A percentile compares a stretch with the other conserved stretches of the same genome.
Conservation (phyloP, 2,113 vertebrate species). For the Microcebus tavaratra region DNA sequence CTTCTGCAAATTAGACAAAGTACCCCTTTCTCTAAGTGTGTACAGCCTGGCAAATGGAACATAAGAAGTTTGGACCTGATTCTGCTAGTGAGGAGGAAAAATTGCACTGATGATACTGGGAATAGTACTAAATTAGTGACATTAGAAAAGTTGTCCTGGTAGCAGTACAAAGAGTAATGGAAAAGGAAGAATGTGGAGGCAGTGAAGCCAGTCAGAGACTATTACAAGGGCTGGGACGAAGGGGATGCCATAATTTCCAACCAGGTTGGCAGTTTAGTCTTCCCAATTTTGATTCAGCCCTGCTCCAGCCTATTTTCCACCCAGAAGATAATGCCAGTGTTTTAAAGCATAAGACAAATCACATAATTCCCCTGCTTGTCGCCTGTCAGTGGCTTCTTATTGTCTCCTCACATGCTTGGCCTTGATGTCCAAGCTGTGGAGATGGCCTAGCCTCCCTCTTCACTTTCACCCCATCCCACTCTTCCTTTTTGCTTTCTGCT, state of each 20-base stretch:
- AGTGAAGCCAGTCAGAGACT: neutral
- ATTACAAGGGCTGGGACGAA: neutral
- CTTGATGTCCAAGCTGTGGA: neutral
- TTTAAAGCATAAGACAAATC: neutral
- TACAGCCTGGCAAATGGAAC: neutral
- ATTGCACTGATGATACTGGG: neutral
- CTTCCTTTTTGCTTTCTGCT: neutral
- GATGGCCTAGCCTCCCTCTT: neutral
- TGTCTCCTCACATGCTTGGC: neutral
- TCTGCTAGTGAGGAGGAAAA: neutral
- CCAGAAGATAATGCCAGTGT: neutral
- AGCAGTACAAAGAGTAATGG: neutral
- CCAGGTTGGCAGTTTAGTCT: neutral
- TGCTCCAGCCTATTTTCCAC: neutral
- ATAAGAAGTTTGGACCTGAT: neutral
- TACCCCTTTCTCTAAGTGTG: neutral
- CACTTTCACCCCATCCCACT: neutral
- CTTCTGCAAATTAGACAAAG: neutral
- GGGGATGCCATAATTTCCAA: neutral
- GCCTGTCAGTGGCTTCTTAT: neutral
- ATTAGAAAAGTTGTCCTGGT: neutral
- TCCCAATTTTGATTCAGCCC: neutral
- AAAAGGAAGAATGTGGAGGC: neutral
- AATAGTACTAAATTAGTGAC: too few species aligned
- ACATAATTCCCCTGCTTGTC: neutral